Conservation (phyloP, 2,113 vertebrate species). For the Narcine bancroftii region DNA sequence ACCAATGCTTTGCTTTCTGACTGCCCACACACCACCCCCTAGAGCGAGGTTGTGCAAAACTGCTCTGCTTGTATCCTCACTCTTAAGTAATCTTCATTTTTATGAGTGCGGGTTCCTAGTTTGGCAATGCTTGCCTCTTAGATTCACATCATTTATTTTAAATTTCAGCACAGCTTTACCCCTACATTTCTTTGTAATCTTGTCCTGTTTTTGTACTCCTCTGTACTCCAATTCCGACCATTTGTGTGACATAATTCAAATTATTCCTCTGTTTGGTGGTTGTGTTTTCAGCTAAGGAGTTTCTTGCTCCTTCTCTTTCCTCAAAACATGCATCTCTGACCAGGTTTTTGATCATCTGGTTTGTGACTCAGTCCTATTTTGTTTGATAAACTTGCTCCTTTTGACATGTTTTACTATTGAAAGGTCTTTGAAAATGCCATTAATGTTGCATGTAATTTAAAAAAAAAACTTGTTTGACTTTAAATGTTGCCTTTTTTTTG, state of each 20-base stretch:
- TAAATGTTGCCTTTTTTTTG: too few species aligned
- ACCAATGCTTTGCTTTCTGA: too few species aligned
- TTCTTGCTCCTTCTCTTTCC: not conserved
- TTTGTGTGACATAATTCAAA: not conserved
- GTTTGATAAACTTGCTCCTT: not conserved
- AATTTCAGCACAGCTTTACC: not conserved
- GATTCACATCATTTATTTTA: not conserved
- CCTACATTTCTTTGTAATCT: not conserved
- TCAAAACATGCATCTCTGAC: not conserved
- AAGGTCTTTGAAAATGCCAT: too few species aligned
- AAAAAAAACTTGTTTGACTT: not conserved
- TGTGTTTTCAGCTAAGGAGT: not conserved
- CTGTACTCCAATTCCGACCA: too few species aligned
- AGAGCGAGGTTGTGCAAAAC: not conserved
- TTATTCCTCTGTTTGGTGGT: not conserved
- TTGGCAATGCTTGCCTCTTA: not conserved
- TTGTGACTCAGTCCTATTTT: not conserved
- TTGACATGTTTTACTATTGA: not conserved
- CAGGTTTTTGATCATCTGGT: not conserved
- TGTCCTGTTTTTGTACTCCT: too few species aligned
- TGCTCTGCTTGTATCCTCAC: too few species aligned
- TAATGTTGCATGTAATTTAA: too few species aligned
- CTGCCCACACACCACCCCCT: not conserved
- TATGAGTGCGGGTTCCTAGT: too few species aligned
- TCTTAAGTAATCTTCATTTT: too few species aligned